Evolutionary conservation across 2,888 invertebrate genomes (phyloP).

Genomic region (Andrena camellia): DNA sequence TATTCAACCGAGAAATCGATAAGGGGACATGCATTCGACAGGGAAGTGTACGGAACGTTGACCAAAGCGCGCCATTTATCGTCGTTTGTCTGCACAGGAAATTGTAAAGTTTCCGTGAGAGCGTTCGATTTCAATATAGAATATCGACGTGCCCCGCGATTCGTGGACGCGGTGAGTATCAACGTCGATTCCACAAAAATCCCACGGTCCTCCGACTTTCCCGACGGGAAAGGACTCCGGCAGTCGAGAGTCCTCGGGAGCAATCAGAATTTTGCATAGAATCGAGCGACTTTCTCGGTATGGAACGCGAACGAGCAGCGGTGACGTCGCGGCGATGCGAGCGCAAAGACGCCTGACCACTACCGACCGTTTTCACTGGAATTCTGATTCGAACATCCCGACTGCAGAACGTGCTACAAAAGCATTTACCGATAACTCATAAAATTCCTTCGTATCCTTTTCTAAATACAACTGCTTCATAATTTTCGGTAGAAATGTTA

Average conservation of each 20-base stretch:
- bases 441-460: neutral
- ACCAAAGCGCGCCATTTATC: slow-evolving; percentile 64
- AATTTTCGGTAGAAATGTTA: too few species aligned
- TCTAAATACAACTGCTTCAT: neutral
- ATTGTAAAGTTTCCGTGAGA: slow-evolving; percentile 59
- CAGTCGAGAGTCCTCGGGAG: slow-evolving; percentile 3
- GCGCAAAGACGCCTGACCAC: slow-evolving; percentile 13
- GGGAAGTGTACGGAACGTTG: slow-evolving; percentile 51
- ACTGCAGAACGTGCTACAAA: neutral
- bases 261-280: slow-evolving; percentile 46
- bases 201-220: slow-evolving; percentile 21
- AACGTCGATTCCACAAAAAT: slow-evolving; percentile 47
- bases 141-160: slow-evolving; percentile 59
- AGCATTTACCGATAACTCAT: neutral
- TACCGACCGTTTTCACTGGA: neutral
- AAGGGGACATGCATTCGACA: slow-evolving; percentile 24
- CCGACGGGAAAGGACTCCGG: neutral
- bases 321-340: slow-evolving; percentile 15
- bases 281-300: slow-evolving; percentile 24
- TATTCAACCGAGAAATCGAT: slow-evolving; percentile 33
- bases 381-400: neutral
- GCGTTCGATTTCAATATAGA: slow-evolving; percentile 47
- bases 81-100: slow-evolving; percentile 51
- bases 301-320: slow-evolving; percentile 12
- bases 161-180: slow-evolving; percentile 22